These are phyloP conservation scores for Nothocercus nigrocapillus DNA, from an alignment of 2,113 vertebrate species.

Conservation along the genomic window DNA sequence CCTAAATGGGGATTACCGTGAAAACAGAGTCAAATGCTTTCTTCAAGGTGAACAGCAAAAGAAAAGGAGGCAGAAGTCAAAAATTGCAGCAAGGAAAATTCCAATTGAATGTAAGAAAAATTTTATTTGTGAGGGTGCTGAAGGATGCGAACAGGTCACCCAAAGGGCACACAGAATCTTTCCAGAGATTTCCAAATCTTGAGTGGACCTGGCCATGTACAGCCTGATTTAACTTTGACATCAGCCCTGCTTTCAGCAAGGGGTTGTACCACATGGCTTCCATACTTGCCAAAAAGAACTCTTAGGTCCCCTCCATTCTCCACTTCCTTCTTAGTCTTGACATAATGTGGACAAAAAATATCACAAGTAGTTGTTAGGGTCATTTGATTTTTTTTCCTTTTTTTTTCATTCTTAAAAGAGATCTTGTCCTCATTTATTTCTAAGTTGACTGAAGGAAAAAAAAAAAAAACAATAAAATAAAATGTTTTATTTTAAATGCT, in stretches of 20 bases:
- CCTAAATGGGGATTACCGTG: not conserved
- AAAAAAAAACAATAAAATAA: not conserved
- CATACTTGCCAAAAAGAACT: not conserved
- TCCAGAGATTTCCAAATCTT: not conserved
- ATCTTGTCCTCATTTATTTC: not conserved
- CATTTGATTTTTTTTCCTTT: not conserved
- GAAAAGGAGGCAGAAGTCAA: not conserved
- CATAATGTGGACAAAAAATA: not conserved
- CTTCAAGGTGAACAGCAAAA: not conserved
- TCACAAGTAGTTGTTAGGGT: not conserved
- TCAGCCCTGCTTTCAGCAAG: not conserved
- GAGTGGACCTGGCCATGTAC: not conserved
- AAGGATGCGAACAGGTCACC: not conserved
- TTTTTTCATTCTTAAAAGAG: not conserved
- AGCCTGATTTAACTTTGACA: not conserved
- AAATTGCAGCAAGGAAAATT: not conserved
- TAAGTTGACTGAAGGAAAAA: not conserved
- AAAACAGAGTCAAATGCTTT: not conserved
- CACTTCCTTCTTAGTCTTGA: not conserved
- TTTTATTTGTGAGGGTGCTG: not conserved
- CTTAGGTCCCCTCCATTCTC: not conserved
- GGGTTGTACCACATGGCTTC: not conserved
- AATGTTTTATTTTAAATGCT: conserved; percentile 37
- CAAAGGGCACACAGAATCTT: not conserved
- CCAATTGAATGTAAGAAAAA: not conserved